Percentiles rank a stretch among this genome's conserved stretches.
phyloP scores from a whole-genome alignment of 2,888 invertebrate species.

The Brenthis hecate region DNA sequence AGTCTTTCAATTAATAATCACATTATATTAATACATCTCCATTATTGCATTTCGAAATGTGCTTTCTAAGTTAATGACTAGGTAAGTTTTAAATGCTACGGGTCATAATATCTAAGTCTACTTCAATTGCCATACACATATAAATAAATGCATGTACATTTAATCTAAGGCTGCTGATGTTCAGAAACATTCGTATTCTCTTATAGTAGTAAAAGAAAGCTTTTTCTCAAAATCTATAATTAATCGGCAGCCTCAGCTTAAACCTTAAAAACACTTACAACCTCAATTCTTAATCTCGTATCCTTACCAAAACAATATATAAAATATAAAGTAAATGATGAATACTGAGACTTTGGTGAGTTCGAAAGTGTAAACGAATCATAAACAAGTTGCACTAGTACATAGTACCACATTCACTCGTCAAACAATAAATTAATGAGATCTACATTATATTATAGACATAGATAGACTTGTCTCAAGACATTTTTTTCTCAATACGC shows the following conservation, averaged over 20 bases:
- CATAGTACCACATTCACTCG: not conserved
- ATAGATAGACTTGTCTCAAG: not conserved
- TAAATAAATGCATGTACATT: slow-evolving; percentile 12
- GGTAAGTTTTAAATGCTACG: slow-evolving; percentile 25
- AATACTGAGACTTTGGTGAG: not conserved
- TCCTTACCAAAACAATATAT: slow-evolving; percentile 1
- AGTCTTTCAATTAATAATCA: slow-evolving; percentile 23
- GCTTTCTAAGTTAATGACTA: slow-evolving; percentile 31
- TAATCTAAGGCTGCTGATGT: slow-evolving; percentile 7
- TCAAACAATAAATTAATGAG: not conserved
- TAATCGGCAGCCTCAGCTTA: slow-evolving; percentile 8
- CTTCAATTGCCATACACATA: slow-evolving; percentile 9
- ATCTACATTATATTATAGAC: not conserved
- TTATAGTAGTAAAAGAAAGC: not conserved
- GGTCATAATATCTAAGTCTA: slow-evolving; percentile 21
- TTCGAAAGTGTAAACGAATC: no score
- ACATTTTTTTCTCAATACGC: not conserved
- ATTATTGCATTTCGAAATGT: slow-evolving; percentile 25
- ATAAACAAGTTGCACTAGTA: not conserved
- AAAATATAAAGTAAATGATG: slow-evolving; percentile 2
- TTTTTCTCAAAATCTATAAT: slow-evolving; percentile 6
- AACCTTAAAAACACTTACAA: not conserved
- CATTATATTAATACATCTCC: slow-evolving; percentile 14
- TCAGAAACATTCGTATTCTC: slow-evolving; percentile 3
- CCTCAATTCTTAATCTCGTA: not conserved